Evolutionary conservation across 2,797 vertebrate genomes (phyloP), one percentile per base, ranked within the genome.

Genomic region (Amblyopsis hoosieri): DNA sequence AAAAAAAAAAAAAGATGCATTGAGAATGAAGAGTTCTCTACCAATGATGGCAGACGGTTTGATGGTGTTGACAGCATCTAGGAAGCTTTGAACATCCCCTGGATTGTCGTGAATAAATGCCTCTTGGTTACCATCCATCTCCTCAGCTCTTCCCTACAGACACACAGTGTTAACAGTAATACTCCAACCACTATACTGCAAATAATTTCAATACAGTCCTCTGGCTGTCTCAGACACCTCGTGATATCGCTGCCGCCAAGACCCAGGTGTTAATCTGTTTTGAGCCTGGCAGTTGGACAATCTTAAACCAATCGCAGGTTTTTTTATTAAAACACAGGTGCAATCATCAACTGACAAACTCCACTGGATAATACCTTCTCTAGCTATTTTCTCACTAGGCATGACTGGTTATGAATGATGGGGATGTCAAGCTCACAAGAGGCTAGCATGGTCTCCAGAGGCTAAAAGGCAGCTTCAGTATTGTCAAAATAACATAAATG

Each of bases 1-100:
- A 33, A 12, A 12, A 52, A 5, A 10, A 17, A 69, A 12, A 12
- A 53, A 10, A 31, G 2, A 53, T 23, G 51, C 0, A 69, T 7
- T 49, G 71, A 50, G 60, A 12, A 0, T 19, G 23, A 37, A 1
- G 49, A 1, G 7, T 54, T 52, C 12, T 88, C 89, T 66, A 98
- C 97, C 97, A 8, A 99, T 96, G 66, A 99, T 96, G 53, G 93
- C 94, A 19, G 97, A 95, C 45, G 97, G 97, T 81, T 85, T 93
- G 54, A 99, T 91, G 14, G 92, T 77, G 60, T 95, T 97, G 68
- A 99, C 95, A n/a, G 96, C 96, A 42, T 99, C 95, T 6, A 95
- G 83, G 81, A 98, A 99, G 0, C 90, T 95, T 66, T 88, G 86
- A 49, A 95, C 91, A 11, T 82, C 74, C 42, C 91, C 91, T 1